Percentiles rank a stretch among this genome's conserved stretches.
Conservation (phyloP, 2,113 vertebrate genomes). For the Pygoscelis adeliae region DNA sequence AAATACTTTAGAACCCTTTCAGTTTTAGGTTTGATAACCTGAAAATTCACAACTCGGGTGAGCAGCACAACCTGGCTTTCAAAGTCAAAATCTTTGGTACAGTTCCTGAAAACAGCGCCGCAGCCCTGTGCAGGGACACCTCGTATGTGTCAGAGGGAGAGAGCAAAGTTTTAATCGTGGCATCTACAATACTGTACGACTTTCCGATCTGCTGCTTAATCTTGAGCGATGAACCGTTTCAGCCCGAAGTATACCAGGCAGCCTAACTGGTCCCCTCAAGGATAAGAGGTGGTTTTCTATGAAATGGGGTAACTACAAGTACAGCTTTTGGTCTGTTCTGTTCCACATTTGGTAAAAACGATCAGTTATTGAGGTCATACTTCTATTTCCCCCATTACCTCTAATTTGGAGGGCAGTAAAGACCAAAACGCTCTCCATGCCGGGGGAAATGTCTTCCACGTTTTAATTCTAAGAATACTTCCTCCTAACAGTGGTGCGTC, state of each 20-base stretch:
- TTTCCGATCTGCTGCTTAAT: neutral
- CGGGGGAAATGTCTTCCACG: rapidly evolving
- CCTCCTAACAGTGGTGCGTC: neutral
- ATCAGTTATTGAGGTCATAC: neutral
- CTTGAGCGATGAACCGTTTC: neutral
- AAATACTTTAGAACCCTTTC: neutral
- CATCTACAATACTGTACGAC: rapidly evolving
- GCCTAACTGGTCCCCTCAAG: neutral
- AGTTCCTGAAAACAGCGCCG: neutral
- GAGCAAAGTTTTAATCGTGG: neutral
- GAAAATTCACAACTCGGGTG: neutral
- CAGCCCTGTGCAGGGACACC: neutral
- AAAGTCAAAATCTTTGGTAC: neutral
- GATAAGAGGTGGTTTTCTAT: neutral
- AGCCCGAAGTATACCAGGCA: neutral
- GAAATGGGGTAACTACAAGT: neutral
- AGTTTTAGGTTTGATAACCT: neutral
- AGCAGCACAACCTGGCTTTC: neutral
- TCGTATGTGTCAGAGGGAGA: neutral
- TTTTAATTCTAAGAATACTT: neutral
- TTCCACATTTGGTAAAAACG: neutral
- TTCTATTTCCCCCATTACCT: neutral
- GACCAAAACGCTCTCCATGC: rapidly evolving
- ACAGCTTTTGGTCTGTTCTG: neutral
- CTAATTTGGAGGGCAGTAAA: neutral